Evolutionary conservation across 2,888 invertebrate species (phyloP).

Genomic region (Liposcelis brunnea): DNA sequence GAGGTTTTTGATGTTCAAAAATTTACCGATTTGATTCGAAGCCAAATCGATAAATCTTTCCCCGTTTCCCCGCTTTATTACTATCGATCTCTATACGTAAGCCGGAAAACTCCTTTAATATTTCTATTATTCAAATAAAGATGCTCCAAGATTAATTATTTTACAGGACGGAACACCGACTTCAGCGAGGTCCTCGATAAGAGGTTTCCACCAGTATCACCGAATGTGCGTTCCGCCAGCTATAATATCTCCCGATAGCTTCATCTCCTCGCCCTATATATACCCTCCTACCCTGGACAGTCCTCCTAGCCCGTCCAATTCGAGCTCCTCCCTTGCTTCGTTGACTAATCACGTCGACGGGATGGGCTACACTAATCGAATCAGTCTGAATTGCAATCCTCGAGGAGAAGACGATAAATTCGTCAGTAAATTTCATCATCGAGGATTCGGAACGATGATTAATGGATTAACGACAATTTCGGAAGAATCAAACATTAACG

Average conservation of each 20-base stretch:
- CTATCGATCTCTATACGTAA: too few species aligned
- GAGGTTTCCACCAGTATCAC: slow-evolving; percentile 9
- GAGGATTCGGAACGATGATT: slow-evolving; percentile 4
- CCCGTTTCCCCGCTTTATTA: too few species aligned
- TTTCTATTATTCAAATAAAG: neutral
- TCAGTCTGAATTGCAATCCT: too few species aligned
- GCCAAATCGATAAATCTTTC: too few species aligned
- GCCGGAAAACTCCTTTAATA: neutral
- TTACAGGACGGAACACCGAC: slow-evolving; percentile 11
- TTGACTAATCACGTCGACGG: neutral
- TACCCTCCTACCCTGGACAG: neutral
- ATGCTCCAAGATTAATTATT: neutral
- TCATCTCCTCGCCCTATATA: neutral
- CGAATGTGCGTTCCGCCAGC: slow-evolving; percentile 6
- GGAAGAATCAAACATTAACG: slow-evolving; percentile 4
- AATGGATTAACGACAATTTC: neutral
- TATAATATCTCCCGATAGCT: neutral
- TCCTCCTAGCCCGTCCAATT: neutral
- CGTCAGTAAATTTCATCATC: neutral
- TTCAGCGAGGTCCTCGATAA: slow-evolving; percentile 4
- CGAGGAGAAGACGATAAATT: neutral
- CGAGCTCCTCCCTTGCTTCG: neutral
- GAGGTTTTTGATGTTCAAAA: too few species aligned
- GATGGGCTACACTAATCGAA: neutral
- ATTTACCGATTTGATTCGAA: too few species aligned